These are phyloP conservation scores for Dasysyrphus tricinctus DNA, from an alignment of 2,888 invertebrate species.

Conservation along the genomic window DNA sequence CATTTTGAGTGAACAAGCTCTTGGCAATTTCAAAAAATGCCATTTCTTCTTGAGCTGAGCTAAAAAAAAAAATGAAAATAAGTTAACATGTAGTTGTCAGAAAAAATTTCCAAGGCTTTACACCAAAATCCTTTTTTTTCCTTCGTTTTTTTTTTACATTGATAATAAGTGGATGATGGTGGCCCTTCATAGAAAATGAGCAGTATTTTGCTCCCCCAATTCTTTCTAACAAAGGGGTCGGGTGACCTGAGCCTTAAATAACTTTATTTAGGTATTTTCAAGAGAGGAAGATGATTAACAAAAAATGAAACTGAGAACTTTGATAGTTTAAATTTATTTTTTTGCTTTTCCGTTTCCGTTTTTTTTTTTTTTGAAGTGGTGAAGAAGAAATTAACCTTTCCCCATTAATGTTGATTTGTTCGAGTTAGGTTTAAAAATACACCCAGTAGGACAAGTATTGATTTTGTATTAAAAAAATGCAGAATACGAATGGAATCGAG, in stretches of 20 bases:
- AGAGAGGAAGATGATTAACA: neutral
- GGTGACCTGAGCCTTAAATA: neutral
- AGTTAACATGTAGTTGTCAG: constrained; percentile 2
- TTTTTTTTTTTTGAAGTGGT: neutral
- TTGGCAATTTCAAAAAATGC: constrained; percentile 42
- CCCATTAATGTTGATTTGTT: neutral
- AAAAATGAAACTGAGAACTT: neutral
- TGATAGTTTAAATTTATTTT: neutral
- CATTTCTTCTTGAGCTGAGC: constrained; percentile 39
- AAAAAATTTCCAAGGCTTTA: constrained; percentile 35
- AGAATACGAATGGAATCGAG: too few species aligned
- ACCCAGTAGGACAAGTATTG: neutral
- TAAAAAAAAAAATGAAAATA: constrained; percentile 6
- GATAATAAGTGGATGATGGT: constrained; percentile 50
- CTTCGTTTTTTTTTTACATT: neutral
- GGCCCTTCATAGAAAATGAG: constrained; percentile 40
- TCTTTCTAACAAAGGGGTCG: too few species aligned
- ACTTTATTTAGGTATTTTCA: neutral
- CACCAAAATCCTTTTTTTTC: constrained; percentile 44
- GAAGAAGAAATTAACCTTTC: neutral
- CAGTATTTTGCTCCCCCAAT: constrained; percentile 22
- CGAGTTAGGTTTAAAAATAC: neutral
- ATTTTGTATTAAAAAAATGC: too few species aligned
- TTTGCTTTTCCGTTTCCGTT: neutral
- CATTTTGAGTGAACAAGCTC: constrained; percentile 60